phyloP scores from a whole-genome alignment of 2,888 invertebrate species.

The Rapana venosa region DNA sequence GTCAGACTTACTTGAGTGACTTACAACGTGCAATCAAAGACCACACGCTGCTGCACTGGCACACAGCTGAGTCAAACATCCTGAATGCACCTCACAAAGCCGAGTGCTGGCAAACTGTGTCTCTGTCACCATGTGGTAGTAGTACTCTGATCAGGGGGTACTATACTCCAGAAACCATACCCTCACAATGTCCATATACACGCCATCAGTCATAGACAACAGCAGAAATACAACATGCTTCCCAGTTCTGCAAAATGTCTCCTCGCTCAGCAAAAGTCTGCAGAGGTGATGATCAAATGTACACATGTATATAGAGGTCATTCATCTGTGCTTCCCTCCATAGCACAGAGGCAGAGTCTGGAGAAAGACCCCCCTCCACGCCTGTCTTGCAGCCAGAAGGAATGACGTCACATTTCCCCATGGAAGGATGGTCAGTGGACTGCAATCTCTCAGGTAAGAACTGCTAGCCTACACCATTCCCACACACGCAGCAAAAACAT shows the following conservation, averaged over 20 bases:
- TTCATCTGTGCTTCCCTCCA: too few species aligned
- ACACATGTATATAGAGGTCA: too few species aligned
- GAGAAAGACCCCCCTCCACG: background rate
- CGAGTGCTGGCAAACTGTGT: too few species aligned
- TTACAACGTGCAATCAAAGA: background rate
- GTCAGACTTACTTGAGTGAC: constrained; percentile 9
- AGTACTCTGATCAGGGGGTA: too few species aligned
- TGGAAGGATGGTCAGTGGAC: background rate
- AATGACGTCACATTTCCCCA: background rate
- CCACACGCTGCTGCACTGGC: constrained; percentile 15
- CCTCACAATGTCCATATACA: too few species aligned
- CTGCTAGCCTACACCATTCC: background rate
- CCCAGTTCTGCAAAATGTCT: too few species aligned
- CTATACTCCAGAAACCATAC: too few species aligned
- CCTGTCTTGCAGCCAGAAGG: background rate
- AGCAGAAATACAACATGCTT: too few species aligned
- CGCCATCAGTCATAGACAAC: too few species aligned
- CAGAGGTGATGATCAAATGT: too few species aligned
- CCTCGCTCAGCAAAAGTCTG: too few species aligned
- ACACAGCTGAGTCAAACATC: background rate
- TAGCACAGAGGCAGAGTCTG: background rate
- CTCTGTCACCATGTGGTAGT: too few species aligned
- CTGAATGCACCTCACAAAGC: background rate
- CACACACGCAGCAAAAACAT: background rate
- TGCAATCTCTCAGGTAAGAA: background rate